Percentiles rank a stretch among this genome's conserved stretches.
Conservation (phyloP, 2,797 vertebrate genomes). For the Anguilla anguilla region DNA sequence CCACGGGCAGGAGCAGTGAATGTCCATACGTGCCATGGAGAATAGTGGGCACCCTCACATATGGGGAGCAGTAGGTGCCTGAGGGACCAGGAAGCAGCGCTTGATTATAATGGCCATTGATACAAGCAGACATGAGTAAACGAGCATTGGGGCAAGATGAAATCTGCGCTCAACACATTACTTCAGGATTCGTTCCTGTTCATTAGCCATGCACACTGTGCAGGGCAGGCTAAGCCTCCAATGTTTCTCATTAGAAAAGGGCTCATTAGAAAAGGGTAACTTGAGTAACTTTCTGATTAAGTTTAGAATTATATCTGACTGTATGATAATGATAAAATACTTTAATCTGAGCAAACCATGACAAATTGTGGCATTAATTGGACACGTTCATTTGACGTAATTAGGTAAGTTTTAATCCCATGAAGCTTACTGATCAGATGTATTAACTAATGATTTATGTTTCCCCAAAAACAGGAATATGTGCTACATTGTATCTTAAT, state of each 20-base stretch:
- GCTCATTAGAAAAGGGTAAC: background rate
- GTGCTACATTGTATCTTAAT: background rate
- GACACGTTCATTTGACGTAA: background rate
- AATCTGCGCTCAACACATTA: background rate
- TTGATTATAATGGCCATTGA: background rate
- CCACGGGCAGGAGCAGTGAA: slow-evolving; percentile 77
- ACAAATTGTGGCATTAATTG: too few relatives aligned
- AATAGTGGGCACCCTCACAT: slow-evolving; percentile 67
- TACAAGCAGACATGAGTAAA: background rate
- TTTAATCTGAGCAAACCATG: background rate
- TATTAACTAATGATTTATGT: background rate
- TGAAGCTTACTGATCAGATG: background rate
- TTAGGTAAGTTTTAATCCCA: background rate
- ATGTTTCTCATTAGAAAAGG: slow-evolving; percentile 38
- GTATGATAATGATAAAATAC: background rate
- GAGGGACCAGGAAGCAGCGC: background rate
- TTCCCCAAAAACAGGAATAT: background rate
- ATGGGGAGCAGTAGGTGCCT: slow-evolving; percentile 64
- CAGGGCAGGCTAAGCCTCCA: slow-evolving; percentile 5
- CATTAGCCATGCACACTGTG: background rate
- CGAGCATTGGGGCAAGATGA: background rate
- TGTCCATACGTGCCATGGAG: slow-evolving; percentile 77
- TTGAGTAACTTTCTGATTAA: background rate
- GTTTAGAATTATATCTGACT: background rate
- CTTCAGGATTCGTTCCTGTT: background rate